These are phyloP conservation scores for Falco cherrug DNA, from an alignment of 2,797 vertebrate species.

Conservation along the genomic window DNA sequence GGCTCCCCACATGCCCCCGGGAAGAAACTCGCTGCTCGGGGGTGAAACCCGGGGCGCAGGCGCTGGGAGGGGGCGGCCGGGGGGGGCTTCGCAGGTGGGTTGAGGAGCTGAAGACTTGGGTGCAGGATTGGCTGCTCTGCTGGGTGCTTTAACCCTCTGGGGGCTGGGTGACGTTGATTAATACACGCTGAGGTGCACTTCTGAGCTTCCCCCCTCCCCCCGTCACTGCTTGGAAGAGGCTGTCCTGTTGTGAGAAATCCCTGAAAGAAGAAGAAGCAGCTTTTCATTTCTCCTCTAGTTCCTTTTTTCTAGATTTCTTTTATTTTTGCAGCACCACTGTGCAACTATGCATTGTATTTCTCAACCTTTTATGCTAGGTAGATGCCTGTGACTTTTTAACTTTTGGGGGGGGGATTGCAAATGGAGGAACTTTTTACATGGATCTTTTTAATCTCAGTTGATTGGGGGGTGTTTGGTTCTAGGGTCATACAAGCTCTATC, in stretches of 20 bases:
- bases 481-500: constrained; percentile 97
- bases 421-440: constrained; percentile 85
- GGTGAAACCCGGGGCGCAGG: background rate
- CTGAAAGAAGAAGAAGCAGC: constrained; percentile 63
- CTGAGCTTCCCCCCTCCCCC: constrained; percentile 77
- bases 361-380: constrained; percentile 88
- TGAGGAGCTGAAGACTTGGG: constrained; percentile 74
- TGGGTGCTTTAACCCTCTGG: constrained; percentile 82
- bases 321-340: constrained; percentile 87
- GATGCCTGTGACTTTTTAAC: constrained; percentile 94
- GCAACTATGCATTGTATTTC: constrained; percentile 99
- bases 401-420: constrained; percentile 77
- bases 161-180: constrained; percentile 89
- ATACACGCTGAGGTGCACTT: constrained; percentile 88
- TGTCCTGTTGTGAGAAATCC: constrained; percentile 75
- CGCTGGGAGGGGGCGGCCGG: background rate
- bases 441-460: constrained; percentile 86
- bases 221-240: constrained; percentile 88
- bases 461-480: constrained; percentile 83
- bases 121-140: constrained; percentile 84
- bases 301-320: constrained; percentile 73
- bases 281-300: constrained; percentile 72
- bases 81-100: constrained; percentile 63
- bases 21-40: background rate
- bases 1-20: background rate